Evolutionary conservation across 2,888 invertebrate genomes (phyloP).

Genomic region (Hylaea fasciaria): DNA sequence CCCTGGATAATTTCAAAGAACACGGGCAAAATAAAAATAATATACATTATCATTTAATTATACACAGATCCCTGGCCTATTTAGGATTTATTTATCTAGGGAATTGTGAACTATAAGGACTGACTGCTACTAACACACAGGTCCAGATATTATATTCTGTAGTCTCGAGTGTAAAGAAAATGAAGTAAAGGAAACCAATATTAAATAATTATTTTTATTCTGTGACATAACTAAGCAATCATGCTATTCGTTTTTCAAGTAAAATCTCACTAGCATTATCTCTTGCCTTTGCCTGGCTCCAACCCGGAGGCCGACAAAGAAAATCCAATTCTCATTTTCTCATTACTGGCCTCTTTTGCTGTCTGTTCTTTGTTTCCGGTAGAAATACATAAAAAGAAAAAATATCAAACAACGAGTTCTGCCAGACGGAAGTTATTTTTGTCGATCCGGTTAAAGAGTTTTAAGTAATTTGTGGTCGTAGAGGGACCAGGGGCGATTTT

Average conservation of each 20-base stretch:
- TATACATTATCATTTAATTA: too few relatives aligned
- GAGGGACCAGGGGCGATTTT: too few relatives aligned
- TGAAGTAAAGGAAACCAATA: too few relatives aligned
- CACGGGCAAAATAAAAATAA: too few relatives aligned
- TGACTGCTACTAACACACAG: too few relatives aligned
- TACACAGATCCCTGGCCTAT: too few relatives aligned
- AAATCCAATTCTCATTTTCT: constrained; percentile 77
- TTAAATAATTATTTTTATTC: too few relatives aligned
- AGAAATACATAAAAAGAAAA: constrained; percentile 60
- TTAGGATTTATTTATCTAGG: too few relatives aligned
- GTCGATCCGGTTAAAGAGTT: constrained; percentile 48
- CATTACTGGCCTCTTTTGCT: constrained; percentile 67
- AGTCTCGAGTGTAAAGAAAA: too few relatives aligned
- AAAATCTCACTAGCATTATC: constrained; percentile 39
- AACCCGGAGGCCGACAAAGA: constrained; percentile 63
- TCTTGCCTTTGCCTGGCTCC: constrained; percentile 57
- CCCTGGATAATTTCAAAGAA: too few relatives aligned
- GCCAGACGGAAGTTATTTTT: constrained; percentile 39
- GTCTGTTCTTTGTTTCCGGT: constrained; percentile 65
- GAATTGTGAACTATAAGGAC: too few relatives aligned
- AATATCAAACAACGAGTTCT: constrained; percentile 29
- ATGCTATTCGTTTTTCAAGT: not conserved
- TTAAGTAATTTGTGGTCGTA: constrained; percentile 29
- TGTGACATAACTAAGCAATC: not conserved
- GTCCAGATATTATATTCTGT: too few relatives aligned